Base-by-base conservation (phyloP, 2,113 vertebrate species). In the Chroicocephalus ridibundus region DNA sequence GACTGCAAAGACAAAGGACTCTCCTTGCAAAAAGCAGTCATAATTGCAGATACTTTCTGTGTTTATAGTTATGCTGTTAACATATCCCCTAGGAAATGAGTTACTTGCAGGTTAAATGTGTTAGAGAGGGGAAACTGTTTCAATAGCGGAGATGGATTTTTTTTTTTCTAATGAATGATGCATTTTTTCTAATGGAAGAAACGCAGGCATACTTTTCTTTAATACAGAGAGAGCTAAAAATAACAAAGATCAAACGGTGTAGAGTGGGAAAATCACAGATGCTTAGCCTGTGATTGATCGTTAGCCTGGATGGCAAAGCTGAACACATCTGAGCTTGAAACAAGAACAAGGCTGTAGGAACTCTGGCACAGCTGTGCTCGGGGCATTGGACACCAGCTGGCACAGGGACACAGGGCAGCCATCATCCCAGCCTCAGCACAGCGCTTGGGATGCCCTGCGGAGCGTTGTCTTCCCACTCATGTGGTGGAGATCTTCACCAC, bases 401-500 rank as follows among this genome's bases (percentile, higher is more conserved):
- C 0, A 0, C 31, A 55, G 31, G 26, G 29, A 11, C 2, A 5
- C 25, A 62, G 38, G 24, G 15, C 46, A 74, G 34, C 13, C 32
- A 38, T 42, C 1, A 0, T 78, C 18, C 42, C 42, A 78, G 22
- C 12, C 26, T 20, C 61, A 34, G 65, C 13, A 36, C 29, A 44
- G 18, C 0, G 0, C 40, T 75, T 0, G 0, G 32, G 32, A 8
- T 36, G 18, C 26, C 14, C 57, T 44, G 11, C 0, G 0, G 31
- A 34, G 7, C 5, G 1, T 9, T 1, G 0, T 12, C 25, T 24
- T 70, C 72, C 31, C 1, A 1, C 13, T 68, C 0, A 0, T 2
- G 2, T 1, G 0, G 13, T 4, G 8, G 18, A 34, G 26, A 7
- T 40, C 54, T 69, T 83, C 51, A 51, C 29, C 13, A 17, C 0